Evolutionary conservation across 2,797 vertebrate genomes (phyloP), one percentile per base, ranked within the genome.

Genomic region (Anomalospiza imberbis): DNA sequence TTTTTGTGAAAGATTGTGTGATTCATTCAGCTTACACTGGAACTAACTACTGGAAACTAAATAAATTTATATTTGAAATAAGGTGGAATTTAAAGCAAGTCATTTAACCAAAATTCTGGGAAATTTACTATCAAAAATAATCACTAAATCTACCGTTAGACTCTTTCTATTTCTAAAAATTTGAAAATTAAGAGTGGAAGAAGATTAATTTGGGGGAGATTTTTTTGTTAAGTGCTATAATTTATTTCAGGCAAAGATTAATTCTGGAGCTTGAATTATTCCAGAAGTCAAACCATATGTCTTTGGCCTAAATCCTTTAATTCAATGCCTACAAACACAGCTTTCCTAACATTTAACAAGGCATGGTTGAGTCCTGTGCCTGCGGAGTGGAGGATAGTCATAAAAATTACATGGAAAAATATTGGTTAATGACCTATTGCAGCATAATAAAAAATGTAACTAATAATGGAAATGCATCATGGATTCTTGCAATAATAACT

Each of bases 201-300:
- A 11, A 40, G 7, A n/a, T 72, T 67, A 12, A 55, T 60, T 21
- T 32, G 8, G 1, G 1, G 3, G 1, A 32, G 7, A 2, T 10
- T 8, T 48, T 53, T 62, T 62, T 38, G 13, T 38, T 6, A 22
- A 73, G 16, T 40, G 1, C 4, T 68, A 26, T 31, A 45, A 45
- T 76, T 10, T 58, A 5, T 79, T 70, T 77, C 34, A 67, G 7
- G 13, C 4, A 63, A 60, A 21, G 7, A 34, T 57, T 45, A 50
- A 50, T 51, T 65, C 34, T 47, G 68, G 17, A 72, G 12, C 13
- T 25, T 53, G 7, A 31, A 26, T 73, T 57, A 60, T 53, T 74
- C n/a, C 17, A 48, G 40, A 80, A 84, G 13, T 38, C 14, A 91
- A 32, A 48, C 26, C 6, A 7, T 22, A 40, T 36, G 4, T 20